Conservation (phyloP, 2,888 invertebrate species). For the Didymodactylos carnosus region DNA sequence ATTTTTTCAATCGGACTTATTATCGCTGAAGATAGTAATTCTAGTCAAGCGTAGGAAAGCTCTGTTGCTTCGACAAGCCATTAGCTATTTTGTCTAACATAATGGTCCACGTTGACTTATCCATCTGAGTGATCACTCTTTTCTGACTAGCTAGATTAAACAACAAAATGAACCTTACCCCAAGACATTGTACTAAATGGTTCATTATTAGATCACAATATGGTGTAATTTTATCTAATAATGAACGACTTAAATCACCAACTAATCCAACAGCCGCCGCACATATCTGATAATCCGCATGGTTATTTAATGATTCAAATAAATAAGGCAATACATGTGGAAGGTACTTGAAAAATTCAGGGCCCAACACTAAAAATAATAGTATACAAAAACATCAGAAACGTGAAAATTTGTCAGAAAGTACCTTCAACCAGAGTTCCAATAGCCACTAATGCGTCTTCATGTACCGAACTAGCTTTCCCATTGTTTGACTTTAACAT, state of each 20-base stretch:
- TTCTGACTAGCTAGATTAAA: no score
- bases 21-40: no score
- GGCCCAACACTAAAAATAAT: constrained; percentile 48
- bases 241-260: constrained; percentile 77
- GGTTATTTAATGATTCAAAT: constrained; percentile 73
- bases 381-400: neutral
- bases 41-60: no score
- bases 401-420: neutral
- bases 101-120: no score
- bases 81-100: no score
- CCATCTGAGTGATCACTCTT: no score
- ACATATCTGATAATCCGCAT: constrained; percentile 63
- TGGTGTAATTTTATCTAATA: constrained; percentile 65
- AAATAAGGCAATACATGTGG: constrained; percentile 56
- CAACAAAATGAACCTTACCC: no score
- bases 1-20: no score
- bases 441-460: constrained; percentile 91
- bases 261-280: constrained; percentile 84
- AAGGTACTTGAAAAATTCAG: constrained; percentile 85
- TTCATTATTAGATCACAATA: constrained; percentile 91
- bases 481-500: constrained; percentile 57
- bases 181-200: constrained; percentile 43
- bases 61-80: no score
- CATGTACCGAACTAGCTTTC: constrained; percentile 58
- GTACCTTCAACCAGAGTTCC: constrained; percentile 63